These are phyloP conservation scores for Lepas anatifera DNA, from an alignment of 2,888 invertebrate species.

Conservation along the genomic window DNA sequence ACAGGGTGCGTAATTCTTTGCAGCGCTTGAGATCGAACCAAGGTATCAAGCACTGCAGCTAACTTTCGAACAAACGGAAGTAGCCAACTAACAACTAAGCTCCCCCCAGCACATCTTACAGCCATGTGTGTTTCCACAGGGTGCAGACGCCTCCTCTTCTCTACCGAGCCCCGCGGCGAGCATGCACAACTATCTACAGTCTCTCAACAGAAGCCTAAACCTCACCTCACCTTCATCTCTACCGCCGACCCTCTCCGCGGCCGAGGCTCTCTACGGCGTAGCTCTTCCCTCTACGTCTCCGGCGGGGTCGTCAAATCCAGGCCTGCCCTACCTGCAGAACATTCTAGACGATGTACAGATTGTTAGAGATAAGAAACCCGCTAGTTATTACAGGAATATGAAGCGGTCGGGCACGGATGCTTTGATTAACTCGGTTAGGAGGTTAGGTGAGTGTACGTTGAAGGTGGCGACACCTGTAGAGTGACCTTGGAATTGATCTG, in stretches of 20 bases:
- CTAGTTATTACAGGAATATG: background rate
- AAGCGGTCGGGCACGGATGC: background rate
- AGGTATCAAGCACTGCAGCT: no score
- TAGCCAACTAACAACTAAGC: background rate
- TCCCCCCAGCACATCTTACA: background rate
- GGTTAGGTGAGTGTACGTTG: background rate
- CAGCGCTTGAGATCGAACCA: no score
- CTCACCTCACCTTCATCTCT: background rate
- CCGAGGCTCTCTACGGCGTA: no score
- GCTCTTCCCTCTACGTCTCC: no score
- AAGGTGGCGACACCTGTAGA: background rate
- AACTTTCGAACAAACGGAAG: no score
- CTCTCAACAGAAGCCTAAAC: background rate
- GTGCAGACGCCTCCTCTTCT: background rate
- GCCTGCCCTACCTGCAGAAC: slow-evolving; percentile 12
- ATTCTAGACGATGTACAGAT: slow-evolving; percentile 10
- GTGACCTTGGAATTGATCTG: no score
- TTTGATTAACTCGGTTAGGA: background rate
- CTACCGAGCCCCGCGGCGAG: background rate
- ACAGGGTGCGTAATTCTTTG: no score
- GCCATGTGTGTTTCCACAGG: background rate
- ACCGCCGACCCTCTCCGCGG: background rate
- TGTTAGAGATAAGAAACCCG: background rate
- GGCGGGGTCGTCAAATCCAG: background rate
- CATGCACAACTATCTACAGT: background rate